A percentile compares a stretch with the other conserved stretches of the same genome.
These are phyloP conservation scores for Zoanthus sansibaricus DNA, from an alignment of 92 coral and sea anemone genomes.

Conservation along the genomic window DNA sequence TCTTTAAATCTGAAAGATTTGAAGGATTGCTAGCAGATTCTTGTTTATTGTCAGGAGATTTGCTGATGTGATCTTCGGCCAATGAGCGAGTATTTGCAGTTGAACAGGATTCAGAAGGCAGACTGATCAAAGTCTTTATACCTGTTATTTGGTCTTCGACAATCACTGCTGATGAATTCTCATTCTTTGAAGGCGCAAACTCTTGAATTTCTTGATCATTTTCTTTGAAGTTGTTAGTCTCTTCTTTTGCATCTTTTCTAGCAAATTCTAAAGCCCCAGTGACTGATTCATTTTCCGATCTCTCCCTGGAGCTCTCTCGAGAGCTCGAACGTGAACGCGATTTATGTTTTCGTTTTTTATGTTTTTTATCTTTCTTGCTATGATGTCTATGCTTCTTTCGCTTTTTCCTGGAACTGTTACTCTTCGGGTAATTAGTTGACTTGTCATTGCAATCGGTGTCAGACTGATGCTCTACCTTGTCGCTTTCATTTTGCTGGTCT, in stretches of 20 bases:
- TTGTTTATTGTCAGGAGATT: neutral
- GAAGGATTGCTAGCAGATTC: neutral
- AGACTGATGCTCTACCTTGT: neutral
- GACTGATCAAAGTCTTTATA: neutral
- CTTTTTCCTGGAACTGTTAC: constrained; percentile 30
- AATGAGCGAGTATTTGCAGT: constrained; percentile 54
- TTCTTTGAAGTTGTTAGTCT: neutral
- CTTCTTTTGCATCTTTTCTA: neutral
- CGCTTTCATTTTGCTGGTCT: constrained; percentile 68
- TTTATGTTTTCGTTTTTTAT: constrained; percentile 74
- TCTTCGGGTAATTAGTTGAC: neutral
- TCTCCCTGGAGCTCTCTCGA: constrained; percentile 42
- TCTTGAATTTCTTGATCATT: neutral
- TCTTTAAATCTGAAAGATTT: neutral
- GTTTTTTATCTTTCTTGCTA: constrained; percentile 52
- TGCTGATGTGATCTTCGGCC: constrained; percentile 24
- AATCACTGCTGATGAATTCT: neutral
- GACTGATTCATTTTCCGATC: neutral
- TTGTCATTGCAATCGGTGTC: neutral
- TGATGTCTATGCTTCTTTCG: constrained; percentile 58
- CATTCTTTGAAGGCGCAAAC: neutral
- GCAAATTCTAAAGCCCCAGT: neutral
- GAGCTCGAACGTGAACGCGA: constrained; percentile 70
- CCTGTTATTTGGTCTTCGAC: neutral
- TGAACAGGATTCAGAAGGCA: constrained; percentile 38